Conservation (phyloP, 1,140 invertebrate species). For the Vanessa tameamea region DNA sequence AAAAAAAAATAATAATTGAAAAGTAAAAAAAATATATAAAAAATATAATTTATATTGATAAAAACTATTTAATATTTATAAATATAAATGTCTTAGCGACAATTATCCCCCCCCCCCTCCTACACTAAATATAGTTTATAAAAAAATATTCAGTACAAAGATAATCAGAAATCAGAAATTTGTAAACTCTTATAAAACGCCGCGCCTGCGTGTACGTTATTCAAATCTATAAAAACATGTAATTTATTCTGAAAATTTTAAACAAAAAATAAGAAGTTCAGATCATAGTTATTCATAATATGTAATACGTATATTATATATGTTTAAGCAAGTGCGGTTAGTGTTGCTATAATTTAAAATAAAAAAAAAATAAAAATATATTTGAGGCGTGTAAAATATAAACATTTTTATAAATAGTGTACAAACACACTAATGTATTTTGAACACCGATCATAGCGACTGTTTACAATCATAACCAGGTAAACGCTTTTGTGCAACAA, state of each 20-base stretch:
- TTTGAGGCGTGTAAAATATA: too few relatives aligned
- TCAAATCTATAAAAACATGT: background rate
- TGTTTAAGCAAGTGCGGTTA: too few relatives aligned
- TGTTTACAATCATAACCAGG: constrained; percentile 27
- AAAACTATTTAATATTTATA: background rate
- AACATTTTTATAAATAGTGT: too few relatives aligned
- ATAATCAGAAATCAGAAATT: background rate
- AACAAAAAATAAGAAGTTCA: too few relatives aligned
- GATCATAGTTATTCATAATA: too few relatives aligned
- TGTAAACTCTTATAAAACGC: background rate
- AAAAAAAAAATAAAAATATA: too few relatives aligned
- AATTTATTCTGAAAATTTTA: too few relatives aligned
- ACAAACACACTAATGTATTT: too few relatives aligned
- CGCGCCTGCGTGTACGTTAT: background rate
- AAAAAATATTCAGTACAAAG: background rate
- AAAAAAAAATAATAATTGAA: background rate
- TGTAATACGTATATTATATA: too few relatives aligned
- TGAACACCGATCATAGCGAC: background rate
- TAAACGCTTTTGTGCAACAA: constrained; percentile 8
- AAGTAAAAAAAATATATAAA: background rate
- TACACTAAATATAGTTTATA: background rate
- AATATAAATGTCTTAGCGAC: background rate
- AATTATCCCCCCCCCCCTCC: background rate
- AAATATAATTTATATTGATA: background rate
- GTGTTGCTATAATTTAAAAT: too few relatives aligned